Conservation (phyloP, 2,113 vertebrate species). For the Tetraodon nigroviridis region DNA sequence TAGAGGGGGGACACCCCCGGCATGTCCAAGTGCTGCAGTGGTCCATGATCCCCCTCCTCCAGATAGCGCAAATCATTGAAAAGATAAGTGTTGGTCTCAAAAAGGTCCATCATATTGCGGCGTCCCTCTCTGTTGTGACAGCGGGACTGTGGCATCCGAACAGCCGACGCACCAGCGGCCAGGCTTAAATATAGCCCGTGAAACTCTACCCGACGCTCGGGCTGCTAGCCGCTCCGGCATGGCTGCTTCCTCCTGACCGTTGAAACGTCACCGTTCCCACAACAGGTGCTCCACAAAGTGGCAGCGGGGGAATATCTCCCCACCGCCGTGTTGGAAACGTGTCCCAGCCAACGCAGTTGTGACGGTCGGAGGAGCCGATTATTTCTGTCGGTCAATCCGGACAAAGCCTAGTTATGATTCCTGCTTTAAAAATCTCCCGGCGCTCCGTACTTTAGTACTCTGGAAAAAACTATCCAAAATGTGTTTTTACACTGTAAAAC, state of each 20-base stretch:
- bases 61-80: constrained; percentile 84
- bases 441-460: too few relatives aligned
- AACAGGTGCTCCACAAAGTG: constrained; percentile 41
- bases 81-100: constrained; percentile 96
- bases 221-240: constrained; percentile 85
- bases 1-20: constrained; percentile 88
- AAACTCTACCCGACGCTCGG: constrained; percentile 92
- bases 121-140: constrained; percentile 70
- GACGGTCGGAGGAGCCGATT: too few relatives aligned
- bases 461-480: too few relatives aligned
- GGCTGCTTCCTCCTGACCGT: constrained; percentile 53
- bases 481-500: too few relatives aligned
- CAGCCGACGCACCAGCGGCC: constrained; percentile 85
- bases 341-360: neutral
- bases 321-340: neutral
- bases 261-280: constrained; percentile 49
- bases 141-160: constrained; percentile 88
- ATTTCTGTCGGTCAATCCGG: too few relatives aligned
- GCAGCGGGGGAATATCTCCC: constrained; percentile 7
- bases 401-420: too few relatives aligned
- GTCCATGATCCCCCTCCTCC: constrained; percentile 88
- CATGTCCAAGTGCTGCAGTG: constrained; percentile 88
- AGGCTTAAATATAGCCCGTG: constrained; percentile 96
- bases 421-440: too few relatives aligned
- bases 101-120: constrained; percentile 99